Percentiles rank a stretch among this genome's conserved stretches.
These are phyloP conservation scores for Neoascia interrupta DNA, from an alignment of 2,888 invertebrate species.

Conservation along the genomic window DNA sequence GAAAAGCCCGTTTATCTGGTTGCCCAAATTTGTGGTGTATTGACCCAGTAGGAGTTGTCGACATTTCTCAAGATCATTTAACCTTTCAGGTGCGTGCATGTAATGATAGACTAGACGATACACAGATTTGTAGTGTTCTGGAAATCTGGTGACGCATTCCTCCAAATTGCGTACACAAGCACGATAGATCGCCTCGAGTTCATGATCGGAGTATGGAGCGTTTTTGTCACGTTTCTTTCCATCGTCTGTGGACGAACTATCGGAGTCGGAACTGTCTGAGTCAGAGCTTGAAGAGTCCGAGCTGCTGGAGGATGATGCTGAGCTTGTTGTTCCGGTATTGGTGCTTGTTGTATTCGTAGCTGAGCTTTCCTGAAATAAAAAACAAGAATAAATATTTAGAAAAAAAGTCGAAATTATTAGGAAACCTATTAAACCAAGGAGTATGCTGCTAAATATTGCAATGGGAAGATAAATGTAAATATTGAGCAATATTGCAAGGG, in stretches of 20 bases:
- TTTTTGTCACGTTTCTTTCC: conserved; percentile 71
- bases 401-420: no score
- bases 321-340: conserved; percentile 77
- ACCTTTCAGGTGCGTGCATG: conserved; percentile 85
- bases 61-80: conserved; percentile 85
- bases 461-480: no score
- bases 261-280: conserved; percentile 80
- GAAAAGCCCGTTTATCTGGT: conserved; percentile 90
- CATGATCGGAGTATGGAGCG: conserved; percentile 70
- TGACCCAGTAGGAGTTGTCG: conserved; percentile 86
- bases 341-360: conserved; percentile 78
- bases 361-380: conserved; percentile 75
- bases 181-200: conserved; percentile 82
- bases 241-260: conserved; percentile 70
- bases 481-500: no score
- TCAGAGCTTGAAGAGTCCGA: conserved; percentile 80
- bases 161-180: conserved; percentile 89
- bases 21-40: conserved; percentile 84
- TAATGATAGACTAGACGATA: conserved; percentile 93
- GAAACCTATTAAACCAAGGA: no score
- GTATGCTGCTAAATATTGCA: no score
- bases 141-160: conserved; percentile 91
- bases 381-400: no score
- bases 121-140: conserved; percentile 95
- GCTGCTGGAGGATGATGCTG: conserved; percentile 79